Conservation (phyloP, 2,888 invertebrate genomes). For the Aspidiotus rigidus region DNA sequence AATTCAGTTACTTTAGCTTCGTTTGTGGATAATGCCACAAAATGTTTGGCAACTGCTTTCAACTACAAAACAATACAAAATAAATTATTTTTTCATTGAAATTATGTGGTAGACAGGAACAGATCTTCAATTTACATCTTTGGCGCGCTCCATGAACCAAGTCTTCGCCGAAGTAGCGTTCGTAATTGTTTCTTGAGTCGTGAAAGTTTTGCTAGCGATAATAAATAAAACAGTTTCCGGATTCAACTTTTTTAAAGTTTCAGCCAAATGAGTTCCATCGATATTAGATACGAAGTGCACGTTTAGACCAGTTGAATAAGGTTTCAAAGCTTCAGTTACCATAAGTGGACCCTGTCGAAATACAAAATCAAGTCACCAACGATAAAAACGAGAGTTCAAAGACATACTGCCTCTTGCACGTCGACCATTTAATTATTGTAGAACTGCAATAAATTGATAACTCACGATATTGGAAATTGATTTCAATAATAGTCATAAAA, state of each 20-base stretch:
- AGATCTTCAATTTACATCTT: slow-evolving; percentile 58
- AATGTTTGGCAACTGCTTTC: slow-evolving; percentile 85
- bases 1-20: slow-evolving; percentile 87
- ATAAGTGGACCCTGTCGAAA: slow-evolving; percentile 75
- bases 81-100: not conserved
- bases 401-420: too few species aligned
- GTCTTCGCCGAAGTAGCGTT: slow-evolving; percentile 96
- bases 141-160: slow-evolving; percentile 82
- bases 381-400: too few species aligned
- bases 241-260: slow-evolving; percentile 77
- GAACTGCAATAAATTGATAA: too few species aligned
- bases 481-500: too few species aligned
- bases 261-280: slow-evolving; percentile 95
- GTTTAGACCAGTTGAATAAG: slow-evolving; percentile 75
- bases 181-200: slow-evolving; percentile 97
- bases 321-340: slow-evolving; percentile 96
- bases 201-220: slow-evolving; percentile 98
- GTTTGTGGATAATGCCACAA: slow-evolving; percentile 96
- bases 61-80: slow-evolving; percentile 43
- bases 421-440: too few species aligned
- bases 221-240: slow-evolving; percentile 95
- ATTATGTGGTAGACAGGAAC: slow-evolving; percentile 9
- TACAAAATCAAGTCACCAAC: too few species aligned
- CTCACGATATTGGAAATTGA: too few species aligned
- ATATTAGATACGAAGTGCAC: slow-evolving; percentile 97